phyloP scores from a whole-genome alignment of 2,797 vertebrate genomes.

The Darevskia mixta region DNA sequence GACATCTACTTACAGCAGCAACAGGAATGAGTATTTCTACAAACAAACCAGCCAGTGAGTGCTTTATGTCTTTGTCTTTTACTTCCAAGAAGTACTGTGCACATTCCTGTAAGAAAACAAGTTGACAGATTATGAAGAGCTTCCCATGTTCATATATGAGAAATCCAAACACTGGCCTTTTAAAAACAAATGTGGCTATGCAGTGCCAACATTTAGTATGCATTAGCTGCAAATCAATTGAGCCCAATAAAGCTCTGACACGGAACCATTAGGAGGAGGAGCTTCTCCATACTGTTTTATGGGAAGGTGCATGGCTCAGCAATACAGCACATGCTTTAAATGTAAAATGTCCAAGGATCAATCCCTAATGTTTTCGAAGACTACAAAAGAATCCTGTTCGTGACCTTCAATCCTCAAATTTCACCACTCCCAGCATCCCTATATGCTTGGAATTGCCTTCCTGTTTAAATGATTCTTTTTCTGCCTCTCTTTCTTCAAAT shows the following conservation, averaged over 20 bases:
- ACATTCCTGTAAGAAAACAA: constrained; percentile 86
- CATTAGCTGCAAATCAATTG: neutral
- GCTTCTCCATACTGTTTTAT: neutral
- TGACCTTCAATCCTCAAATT: neutral
- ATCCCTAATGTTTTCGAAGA: neutral
- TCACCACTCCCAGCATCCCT: neutral
- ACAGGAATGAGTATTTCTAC: constrained; percentile 99
- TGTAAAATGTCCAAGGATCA: neutral
- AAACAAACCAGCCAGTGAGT: constrained; percentile 97
- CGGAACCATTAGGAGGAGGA: too few relatives aligned
- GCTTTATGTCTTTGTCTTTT: constrained; percentile 99
- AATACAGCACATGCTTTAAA: neutral
- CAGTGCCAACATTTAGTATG: neutral
- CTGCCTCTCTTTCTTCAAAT: neutral
- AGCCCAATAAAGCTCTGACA: neutral
- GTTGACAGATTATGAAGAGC: neutral
- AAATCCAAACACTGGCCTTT: neutral
- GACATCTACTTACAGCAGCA: constrained; percentile 92
- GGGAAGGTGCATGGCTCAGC: neutral
- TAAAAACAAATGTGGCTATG: neutral
- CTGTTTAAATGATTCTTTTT: neutral
- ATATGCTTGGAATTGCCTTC: neutral
- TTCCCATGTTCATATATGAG: neutral
- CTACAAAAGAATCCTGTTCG: neutral
- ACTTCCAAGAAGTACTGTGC: constrained; percentile 99